Conservation (phyloP, 2,797 vertebrate genomes). For the Philypnodon macrostomus region DNA sequence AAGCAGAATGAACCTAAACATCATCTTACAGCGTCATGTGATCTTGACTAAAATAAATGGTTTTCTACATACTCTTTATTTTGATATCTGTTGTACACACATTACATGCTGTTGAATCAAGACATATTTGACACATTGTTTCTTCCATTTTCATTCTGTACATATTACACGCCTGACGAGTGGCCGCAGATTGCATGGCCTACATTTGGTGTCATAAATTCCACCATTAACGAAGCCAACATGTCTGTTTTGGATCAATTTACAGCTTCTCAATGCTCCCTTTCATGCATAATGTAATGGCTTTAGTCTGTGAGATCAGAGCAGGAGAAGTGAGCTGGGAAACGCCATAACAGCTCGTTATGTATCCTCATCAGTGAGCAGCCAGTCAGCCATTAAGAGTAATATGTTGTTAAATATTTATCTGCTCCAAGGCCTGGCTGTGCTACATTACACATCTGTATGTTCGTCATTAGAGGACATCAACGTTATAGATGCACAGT, state of each 20-base stretch:
- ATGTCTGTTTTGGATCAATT: slow-evolving; percentile 64
- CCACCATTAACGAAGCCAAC: slow-evolving; percentile 57
- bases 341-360: slow-evolving; percentile 59
- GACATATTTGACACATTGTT: slow-evolving; percentile 9
- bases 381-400: slow-evolving; percentile 63
- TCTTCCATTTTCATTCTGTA: slow-evolving; percentile 25
- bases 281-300: slow-evolving; percentile 68
- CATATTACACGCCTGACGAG: slow-evolving; percentile 24
- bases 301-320: slow-evolving; percentile 62
- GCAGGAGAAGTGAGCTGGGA: slow-evolving; percentile 32
- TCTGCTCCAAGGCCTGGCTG: slow-evolving; percentile 55
- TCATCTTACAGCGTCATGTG: too few species aligned
- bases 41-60: neutral
- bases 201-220: slow-evolving; percentile 55
- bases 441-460: slow-evolving; percentile 58
- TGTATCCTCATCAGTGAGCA: slow-evolving; percentile 44
- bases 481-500: slow-evolving; percentile 34
- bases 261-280: slow-evolving; percentile 55
- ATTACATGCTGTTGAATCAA: slow-evolving; percentile 10
- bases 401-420: slow-evolving; percentile 74
- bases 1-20: too few species aligned
- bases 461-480: slow-evolving; percentile 58
- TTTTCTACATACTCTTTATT: slow-evolving; percentile 8
- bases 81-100: slow-evolving; percentile 12
- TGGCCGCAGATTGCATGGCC: slow-evolving; percentile 28